Conservation (phyloP, 1,140 invertebrate genomes). For the Nephila pilipes region DNA sequence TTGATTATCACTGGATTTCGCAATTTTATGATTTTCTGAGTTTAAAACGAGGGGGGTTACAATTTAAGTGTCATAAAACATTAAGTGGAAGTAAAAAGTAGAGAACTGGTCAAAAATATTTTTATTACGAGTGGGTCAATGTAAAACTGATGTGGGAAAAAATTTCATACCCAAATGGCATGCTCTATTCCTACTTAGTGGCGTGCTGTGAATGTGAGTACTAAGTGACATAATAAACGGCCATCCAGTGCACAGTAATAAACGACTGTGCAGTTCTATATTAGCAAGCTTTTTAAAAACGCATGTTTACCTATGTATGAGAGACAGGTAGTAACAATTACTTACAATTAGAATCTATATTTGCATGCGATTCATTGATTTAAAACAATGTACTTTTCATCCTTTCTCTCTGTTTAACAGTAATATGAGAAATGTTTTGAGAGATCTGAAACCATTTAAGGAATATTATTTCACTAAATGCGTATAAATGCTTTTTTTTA, state of each 20-base stretch:
- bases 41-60: too few relatives aligned
- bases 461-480: neutral
- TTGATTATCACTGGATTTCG: too few relatives aligned
- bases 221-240: slow-evolving; percentile 3
- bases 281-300: slow-evolving; percentile 69
- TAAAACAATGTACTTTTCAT: neutral
- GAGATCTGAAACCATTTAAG: neutral
- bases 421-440: neutral
- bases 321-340: neutral
- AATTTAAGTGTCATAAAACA: too few relatives aligned
- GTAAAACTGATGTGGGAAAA: neutral
- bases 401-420: neutral
- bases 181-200: neutral
- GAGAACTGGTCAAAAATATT: neutral
- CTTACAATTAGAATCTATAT: slow-evolving; percentile 4
- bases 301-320: slow-evolving; percentile 44
- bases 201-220: neutral
- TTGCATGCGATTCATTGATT: neutral
- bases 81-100: too few relatives aligned
- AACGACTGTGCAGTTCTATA: slow-evolving; percentile 32
- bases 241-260: slow-evolving; percentile 44
- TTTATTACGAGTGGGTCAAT: neutral
- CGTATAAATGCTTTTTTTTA: neutral
- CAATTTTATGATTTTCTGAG: too few relatives aligned
- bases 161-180: neutral